Base-by-base conservation (phyloP, 2,888 invertebrate genomes). In the Brachyptera putata region DNA sequence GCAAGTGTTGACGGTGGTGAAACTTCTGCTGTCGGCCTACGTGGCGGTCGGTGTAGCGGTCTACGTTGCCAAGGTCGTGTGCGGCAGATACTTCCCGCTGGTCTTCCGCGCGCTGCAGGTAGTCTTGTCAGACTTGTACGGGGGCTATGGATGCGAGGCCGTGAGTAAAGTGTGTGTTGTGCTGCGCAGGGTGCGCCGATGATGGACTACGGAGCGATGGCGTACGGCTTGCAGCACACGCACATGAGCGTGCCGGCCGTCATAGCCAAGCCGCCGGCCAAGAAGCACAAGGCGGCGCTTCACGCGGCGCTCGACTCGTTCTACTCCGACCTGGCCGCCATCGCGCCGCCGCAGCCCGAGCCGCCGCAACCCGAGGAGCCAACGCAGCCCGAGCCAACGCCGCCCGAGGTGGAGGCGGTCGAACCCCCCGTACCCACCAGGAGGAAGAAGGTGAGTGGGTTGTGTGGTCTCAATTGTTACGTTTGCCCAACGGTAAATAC, bases 261-360 rank as follows among this genome's bases (percentile, higher is more conserved):
- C 13, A 74, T 75, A 24, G 72, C 73, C 1, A 74, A 74, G 26
- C 74, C 75, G 2, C 74, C 74, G 1, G 67, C 74, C 1, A 75
- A 74, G 58, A 68, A 68, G 48, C 69, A 70, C 2, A 68, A 66
- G 7, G 67, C 71, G 14, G 70, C 74, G 11, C 68, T 80, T 11
- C 75, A 73, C n/a, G 76, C 76, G 0, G 82, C 78, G 13, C 70
- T 84, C 57, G 79, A 80, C 70, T 81, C 80, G 1, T 84, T 83
- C 71, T 84, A 83, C 70, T 82, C 77, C 3, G 83, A 83, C 66
- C 77, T 83, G 30, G 83, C 82, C 1, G 76, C 78, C 1, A 73
- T 82, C 50, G 80, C 81, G 64, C 71, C 74, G 21, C 26, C 24
- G 5, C 22, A 46, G 57, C 3, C 22, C 18, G 30, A 2, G 5